Percentiles rank a stretch among this genome's conserved stretches.
Evolutionary conservation across 2,113 vertebrate genomes (phyloP).

Genomic region (Mohoua ochrocephala): DNA sequence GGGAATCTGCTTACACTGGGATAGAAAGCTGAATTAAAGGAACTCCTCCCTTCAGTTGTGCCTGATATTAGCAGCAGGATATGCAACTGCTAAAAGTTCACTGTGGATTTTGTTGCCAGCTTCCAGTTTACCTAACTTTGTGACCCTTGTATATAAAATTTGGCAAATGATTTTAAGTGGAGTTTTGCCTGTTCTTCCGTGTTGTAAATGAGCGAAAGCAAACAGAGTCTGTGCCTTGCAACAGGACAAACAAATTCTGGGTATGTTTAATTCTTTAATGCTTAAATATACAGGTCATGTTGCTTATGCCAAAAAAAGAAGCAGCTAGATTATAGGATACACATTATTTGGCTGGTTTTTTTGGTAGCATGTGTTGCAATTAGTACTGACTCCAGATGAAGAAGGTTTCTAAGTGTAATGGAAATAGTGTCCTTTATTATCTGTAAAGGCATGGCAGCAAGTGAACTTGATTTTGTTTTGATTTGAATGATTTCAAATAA

Average conservation of each 20-base stretch:
- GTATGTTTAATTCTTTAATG: background rate
- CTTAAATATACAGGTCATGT: background rate
- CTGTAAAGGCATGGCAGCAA: background rate
- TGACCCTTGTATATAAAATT: background rate
- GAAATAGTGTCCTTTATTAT: background rate
- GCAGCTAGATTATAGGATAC: background rate
- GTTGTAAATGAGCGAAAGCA: background rate
- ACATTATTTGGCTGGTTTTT: background rate
- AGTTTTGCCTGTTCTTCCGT: background rate
- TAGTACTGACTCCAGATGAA: background rate
- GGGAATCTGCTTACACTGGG: background rate
- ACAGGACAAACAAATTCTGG: background rate
- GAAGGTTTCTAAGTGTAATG: background rate
- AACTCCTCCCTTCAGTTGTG: background rate
- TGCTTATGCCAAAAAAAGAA: background rate
- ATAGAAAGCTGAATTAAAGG: background rate
- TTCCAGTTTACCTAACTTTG: background rate
- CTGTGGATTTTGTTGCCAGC: background rate
- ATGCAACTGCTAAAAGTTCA: background rate
- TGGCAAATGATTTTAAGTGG: background rate
- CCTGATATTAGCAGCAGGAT: background rate
- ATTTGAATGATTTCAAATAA: background rate
- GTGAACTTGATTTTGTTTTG: background rate
- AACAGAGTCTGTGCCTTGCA: background rate
- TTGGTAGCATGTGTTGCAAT: background rate